Conservation (phyloP, 2,888 invertebrate species). For the Boloria euphrosyne region DNA sequence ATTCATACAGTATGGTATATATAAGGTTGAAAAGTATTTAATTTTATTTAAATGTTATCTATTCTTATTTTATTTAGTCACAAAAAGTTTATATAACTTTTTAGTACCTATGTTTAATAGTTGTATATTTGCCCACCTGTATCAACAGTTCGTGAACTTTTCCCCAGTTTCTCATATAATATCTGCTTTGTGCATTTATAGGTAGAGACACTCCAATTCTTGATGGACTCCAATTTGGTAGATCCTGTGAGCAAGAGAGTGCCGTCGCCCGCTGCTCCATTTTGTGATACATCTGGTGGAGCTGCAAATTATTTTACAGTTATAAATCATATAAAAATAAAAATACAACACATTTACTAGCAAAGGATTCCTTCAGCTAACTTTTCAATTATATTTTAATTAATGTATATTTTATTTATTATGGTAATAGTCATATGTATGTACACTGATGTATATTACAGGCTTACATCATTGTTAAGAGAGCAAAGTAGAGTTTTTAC, state of each 20-base stretch:
- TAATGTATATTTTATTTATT: too few species aligned
- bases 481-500: slow-evolving; percentile 50
- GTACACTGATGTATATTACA: too few species aligned
- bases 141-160: slow-evolving; percentile 94
- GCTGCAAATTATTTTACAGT: slow-evolving; percentile 47
- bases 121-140: slow-evolving; percentile 81
- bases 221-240: slow-evolving; percentile 94
- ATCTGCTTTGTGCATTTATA: slow-evolving; percentile 99
- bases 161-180: slow-evolving; percentile 97
- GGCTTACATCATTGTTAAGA: too few species aligned
- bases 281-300: slow-evolving; percentile 83
- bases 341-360: too few species aligned
- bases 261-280: slow-evolving; percentile 80
- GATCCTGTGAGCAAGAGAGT: slow-evolving; percentile 85
- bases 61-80: background rate
- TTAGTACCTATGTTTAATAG: background rate
- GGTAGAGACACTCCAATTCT: slow-evolving; percentile 98
- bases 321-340: background rate
- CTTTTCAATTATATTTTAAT: too few species aligned
- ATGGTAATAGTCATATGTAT: too few species aligned
- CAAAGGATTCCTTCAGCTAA: too few species aligned
- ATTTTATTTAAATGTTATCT: background rate
- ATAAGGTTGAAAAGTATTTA: too few species aligned
- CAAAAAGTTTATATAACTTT: background rate
- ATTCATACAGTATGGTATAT: too few species aligned